Conservation (phyloP, 2,113 vertebrate species). For the Dromas ardeola region DNA sequence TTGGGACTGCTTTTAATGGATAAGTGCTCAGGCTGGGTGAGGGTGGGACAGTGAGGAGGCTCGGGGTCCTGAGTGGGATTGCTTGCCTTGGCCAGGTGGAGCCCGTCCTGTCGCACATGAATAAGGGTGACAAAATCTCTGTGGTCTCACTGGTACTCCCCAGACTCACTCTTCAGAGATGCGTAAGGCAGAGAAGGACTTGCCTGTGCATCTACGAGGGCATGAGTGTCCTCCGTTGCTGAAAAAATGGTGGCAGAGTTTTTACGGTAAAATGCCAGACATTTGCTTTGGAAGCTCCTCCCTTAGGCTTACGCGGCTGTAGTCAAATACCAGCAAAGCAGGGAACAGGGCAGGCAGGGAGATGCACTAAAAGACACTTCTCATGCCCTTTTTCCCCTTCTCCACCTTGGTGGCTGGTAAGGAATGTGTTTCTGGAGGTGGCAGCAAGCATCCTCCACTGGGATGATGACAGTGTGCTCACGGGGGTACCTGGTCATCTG, state of each 20-base stretch:
- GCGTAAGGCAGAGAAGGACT: background rate
- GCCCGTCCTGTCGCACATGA: background rate
- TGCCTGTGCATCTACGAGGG: background rate
- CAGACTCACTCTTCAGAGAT: background rate
- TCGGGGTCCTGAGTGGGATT: rapidly evolving
- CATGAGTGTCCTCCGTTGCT: background rate
- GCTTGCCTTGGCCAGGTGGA: background rate
- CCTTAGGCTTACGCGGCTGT: background rate
- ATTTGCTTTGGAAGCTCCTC: background rate
- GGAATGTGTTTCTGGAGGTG: background rate
- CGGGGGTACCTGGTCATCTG: background rate
- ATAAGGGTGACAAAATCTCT: background rate
- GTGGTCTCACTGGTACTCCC: background rate
- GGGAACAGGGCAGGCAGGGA: background rate
- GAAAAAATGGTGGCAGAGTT: background rate
- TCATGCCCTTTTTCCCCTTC: background rate
- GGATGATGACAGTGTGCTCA: background rate
- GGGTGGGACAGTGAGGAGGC: background rate
- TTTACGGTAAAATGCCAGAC: background rate
- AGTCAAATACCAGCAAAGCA: background rate
- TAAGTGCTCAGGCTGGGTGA: background rate
- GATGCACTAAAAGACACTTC: background rate
- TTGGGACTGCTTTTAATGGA: background rate
- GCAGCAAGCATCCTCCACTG: background rate
- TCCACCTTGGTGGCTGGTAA: background rate